Conservation (phyloP, 2,113 vertebrate species). For the Pygoscelis antarcticus region DNA sequence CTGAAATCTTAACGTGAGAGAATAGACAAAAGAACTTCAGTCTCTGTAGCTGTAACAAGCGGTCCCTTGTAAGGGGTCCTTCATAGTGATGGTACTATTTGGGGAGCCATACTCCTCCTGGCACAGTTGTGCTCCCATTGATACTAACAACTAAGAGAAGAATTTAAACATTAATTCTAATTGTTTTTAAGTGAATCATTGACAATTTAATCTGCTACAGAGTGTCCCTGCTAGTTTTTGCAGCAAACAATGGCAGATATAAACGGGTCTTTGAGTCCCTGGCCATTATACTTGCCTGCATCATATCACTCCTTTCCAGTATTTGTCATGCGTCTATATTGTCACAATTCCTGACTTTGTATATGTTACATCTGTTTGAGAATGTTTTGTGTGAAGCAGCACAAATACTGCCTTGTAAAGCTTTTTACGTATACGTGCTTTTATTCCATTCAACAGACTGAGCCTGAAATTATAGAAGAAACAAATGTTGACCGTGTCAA, state of each 20-base stretch:
- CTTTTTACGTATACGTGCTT: background rate
- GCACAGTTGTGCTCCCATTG: background rate
- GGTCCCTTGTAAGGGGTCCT: background rate
- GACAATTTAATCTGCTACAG: background rate
- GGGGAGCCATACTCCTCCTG: background rate
- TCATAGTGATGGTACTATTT: background rate
- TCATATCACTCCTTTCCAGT: background rate
- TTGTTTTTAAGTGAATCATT: background rate
- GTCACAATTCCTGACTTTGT: background rate
- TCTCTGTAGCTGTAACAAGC: background rate
- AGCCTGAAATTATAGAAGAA: conserved; percentile 96
- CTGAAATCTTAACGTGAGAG: background rate
- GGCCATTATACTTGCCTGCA: background rate
- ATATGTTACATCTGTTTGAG: background rate
- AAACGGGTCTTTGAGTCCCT: background rate
- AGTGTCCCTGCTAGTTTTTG: background rate
- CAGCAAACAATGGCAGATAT: background rate
- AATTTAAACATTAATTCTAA: background rate
- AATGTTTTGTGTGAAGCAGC: background rate
- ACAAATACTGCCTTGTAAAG: background rate
- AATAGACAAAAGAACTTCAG: background rate
- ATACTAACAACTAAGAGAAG: background rate
- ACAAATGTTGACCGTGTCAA: conserved; percentile 90
- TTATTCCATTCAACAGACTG: conserved; percentile 82
- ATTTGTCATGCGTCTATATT: background rate